Conservation (phyloP, 1,140 invertebrate species). For the Heliothis virescens region DNA sequence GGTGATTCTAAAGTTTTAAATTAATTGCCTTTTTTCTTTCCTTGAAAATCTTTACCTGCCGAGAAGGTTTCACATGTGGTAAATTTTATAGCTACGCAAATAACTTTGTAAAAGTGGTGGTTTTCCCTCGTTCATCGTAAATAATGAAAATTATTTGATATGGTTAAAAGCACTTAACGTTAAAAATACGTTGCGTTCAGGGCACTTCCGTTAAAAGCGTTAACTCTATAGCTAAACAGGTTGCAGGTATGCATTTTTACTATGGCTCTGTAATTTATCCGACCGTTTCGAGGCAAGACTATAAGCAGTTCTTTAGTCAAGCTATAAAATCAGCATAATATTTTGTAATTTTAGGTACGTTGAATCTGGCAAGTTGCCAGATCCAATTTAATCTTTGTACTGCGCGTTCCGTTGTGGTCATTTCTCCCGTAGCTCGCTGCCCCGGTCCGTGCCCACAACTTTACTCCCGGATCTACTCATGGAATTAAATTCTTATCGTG, state of each 20-base stretch:
- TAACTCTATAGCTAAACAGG: not conserved
- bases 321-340: constrained; percentile 78
- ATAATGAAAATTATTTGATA: too few species aligned
- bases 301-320: constrained; percentile 52
- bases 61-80: too few species aligned
- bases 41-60: too few species aligned
- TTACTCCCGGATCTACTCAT: constrained; percentile 53
- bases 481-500: constrained; percentile 64
- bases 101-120: too few species aligned
- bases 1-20: too few species aligned
- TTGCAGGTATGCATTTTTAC: constrained; percentile 3
- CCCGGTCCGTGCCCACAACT: constrained; percentile 63
- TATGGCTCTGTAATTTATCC: constrained; percentile 10
- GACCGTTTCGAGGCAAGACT: constrained; percentile 23
- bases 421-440: constrained; percentile 60
- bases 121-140: too few species aligned
- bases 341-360: constrained; percentile 73
- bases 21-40: too few species aligned
- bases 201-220: not conserved
- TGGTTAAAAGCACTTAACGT: too few species aligned
- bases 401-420: constrained; percentile 73
- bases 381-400: constrained; percentile 83
- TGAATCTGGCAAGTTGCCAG: constrained; percentile 73
- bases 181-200: too few species aligned
- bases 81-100: too few species aligned